A percentile compares a stretch with the other conserved stretches of the same genome.
phyloP scores from a whole-genome alignment of 2,888 invertebrate genomes.

The Apomyelois bistriatella region DNA sequence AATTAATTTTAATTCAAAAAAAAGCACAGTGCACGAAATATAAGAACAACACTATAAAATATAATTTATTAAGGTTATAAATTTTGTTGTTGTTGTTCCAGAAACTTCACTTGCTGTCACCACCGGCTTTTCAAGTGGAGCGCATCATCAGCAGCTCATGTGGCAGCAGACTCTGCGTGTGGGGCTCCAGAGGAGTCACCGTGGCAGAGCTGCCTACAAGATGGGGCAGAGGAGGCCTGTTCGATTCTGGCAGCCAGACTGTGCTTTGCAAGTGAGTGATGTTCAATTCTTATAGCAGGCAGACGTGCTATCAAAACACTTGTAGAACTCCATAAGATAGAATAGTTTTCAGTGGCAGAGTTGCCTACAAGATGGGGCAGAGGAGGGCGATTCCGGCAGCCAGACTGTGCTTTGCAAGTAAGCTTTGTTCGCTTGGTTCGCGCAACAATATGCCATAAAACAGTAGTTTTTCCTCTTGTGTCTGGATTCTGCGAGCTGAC shows the following conservation, averaged over 20 bases:
- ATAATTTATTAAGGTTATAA: too few species aligned
- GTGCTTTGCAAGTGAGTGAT: slow-evolving; percentile 85
- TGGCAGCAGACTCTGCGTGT: slow-evolving; percentile 83
- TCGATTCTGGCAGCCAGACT: slow-evolving; percentile 83
- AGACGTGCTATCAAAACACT: neutral
- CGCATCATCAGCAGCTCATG: slow-evolving; percentile 82
- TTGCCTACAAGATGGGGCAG: slow-evolving; percentile 87
- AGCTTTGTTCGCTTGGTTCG: slow-evolving; percentile 60
- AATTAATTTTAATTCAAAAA: too few species aligned
- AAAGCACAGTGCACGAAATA: too few species aligned
- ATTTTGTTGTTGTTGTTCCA: slow-evolving; percentile 55
- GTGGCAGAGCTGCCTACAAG: slow-evolving; percentile 85
- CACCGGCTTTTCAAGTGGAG: slow-evolving; percentile 85
- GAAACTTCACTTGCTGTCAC: slow-evolving; percentile 84
- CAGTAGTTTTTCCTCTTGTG: too few species aligned
- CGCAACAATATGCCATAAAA: too few species aligned
- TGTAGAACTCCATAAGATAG: too few species aligned
- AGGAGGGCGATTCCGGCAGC: slow-evolving; percentile 83
- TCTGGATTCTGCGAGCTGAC: too few species aligned
- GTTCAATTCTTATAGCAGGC: neutral
- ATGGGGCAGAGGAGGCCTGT: slow-evolving; percentile 84
- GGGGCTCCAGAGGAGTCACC: slow-evolving; percentile 85
- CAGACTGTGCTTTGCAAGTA: slow-evolving; percentile 86
- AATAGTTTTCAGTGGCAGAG: slow-evolving; percentile 48
- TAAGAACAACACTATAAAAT: too few species aligned